Evolutionary conservation across 2,888 invertebrate genomes (phyloP), one percentile per base, ranked within the genome.

Genomic region (Epinotia brunnichana): DNA sequence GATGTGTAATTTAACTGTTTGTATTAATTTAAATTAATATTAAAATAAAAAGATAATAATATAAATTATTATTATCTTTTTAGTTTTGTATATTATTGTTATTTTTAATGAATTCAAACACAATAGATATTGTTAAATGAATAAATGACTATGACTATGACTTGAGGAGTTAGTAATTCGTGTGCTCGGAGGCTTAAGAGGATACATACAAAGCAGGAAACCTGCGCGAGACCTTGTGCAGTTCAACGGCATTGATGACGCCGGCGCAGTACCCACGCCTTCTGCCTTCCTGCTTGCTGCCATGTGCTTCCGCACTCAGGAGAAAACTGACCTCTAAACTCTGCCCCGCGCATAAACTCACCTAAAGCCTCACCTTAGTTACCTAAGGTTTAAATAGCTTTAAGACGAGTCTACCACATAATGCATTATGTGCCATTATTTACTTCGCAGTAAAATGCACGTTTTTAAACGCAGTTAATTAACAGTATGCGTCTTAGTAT

Each of bases 271-370:
- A 75, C 79, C 81, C 79, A 81, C 80, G 79, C 80, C 76, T 73
- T 71, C 78, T 76, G 77, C 80, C 79, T 77, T 75, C 75, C 78
- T 78, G 76, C 79, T 78, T 76, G 73, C 76, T 75, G 75, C 83
- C 79, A 81, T 83, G 77, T 78, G 79, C 86, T 90, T 90, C 90
- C 90, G 88, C 83, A 81, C 82, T 83, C 76, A 75, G 81, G 87
- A 87, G 89, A 89, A 90, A 90, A 84, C 82, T 84, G 83, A 87
- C 87, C 88, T 87, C 80, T 85, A 85, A 85, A 81, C 87, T 83
- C 74, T 82, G 78, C 77, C 78, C 78, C 69, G 68, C 70, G 57
- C 68, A 68, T 62, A 71, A 35, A 35, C 15, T 56, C n/a, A 64
- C 41, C 60, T 57, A 19, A 35, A 59, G 44, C 44, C 35, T 66